A percentile compares a stretch with the other conserved stretches of the same genome.
Conservation (phyloP, 2,113 vertebrate genomes). For the Neogobius melanostomus region DNA sequence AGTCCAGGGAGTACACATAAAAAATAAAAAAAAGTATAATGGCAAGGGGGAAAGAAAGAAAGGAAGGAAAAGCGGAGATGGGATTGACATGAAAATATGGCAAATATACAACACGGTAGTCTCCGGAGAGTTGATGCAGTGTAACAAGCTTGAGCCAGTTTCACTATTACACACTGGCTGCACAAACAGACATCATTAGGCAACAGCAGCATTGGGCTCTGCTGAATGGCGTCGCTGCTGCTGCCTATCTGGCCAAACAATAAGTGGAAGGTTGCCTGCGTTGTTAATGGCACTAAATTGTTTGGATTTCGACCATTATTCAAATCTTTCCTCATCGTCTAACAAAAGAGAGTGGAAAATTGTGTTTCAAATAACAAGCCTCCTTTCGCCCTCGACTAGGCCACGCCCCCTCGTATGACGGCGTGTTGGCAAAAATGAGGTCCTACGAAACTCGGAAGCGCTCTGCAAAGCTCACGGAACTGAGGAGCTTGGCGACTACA, state of each 20-base stretch:
- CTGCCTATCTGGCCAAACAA: slow-evolving; percentile 70
- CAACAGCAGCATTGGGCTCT: slow-evolving; percentile 52
- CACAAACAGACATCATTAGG: slow-evolving; percentile 76
- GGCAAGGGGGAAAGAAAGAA: slow-evolving; percentile 21
- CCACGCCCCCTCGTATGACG: too few relatives aligned
- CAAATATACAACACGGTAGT: slow-evolving; percentile 56
- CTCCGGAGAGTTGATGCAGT: slow-evolving; percentile 58
- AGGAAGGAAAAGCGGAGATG: slow-evolving; percentile 21
- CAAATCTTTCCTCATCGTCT: too few relatives aligned
- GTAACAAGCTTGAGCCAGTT: slow-evolving; percentile 70
- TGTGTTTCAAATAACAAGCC: too few relatives aligned
- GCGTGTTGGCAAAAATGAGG: too few relatives aligned
- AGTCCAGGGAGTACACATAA: slow-evolving; percentile 76
- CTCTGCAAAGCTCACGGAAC: too few relatives aligned
- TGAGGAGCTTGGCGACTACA: too few relatives aligned
- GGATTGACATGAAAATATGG: slow-evolving; percentile 41
- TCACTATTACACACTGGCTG: slow-evolving; percentile 67
- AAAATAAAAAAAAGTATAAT: slow-evolving; percentile 20
- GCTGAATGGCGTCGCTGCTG: slow-evolving; percentile 31
- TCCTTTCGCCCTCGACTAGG: too few relatives aligned
- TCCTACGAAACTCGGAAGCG: too few relatives aligned
- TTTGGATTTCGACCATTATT: slow-evolving; percentile 4
- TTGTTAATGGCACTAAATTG: slow-evolving; percentile 61
- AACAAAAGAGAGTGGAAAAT: too few relatives aligned
- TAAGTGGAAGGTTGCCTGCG: slow-evolving; percentile 60